Evolutionary conservation across 2,113 vertebrate species (phyloP), one percentile per base, ranked within the genome.

Genomic region (Parus major): DNA sequence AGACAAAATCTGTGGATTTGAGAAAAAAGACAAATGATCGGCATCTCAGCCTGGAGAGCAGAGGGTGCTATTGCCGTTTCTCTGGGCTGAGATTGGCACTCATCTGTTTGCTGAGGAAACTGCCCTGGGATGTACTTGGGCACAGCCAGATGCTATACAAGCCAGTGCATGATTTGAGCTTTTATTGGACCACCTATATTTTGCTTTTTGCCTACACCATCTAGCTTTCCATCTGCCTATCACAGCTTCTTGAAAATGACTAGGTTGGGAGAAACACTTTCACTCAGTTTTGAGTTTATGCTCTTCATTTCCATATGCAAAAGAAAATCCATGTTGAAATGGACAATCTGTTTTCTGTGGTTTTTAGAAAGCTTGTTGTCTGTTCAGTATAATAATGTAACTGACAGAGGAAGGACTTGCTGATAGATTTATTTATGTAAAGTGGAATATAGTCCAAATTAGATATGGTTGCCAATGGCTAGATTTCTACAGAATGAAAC

Each of bases 291-390:
- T 88, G 82, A 86, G 44, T 88, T 94, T 86, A 49, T 90, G 25
- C 33, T 39, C 41, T 84, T 92, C 88, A 92, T 88, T 92, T 96
- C 60, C 93, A 76, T 93, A 56, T 86, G 57, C 59, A 76, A 52
- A 77, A 92, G 39, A 82, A 93, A 94, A 92, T 71, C 64, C 72
- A 71, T 88, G 90, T 90, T 90, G 88, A 92, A 95, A 90, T 60
- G 47, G 56, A 71, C 76, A 88, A 94, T 71, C 52, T 61, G 28
- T 88, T 94, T 89, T 93, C 82, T 93, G 59, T 59, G 57, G 50
- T 12, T 95, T 90, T 90, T 55, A 66, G 79, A 83, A 93, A 77
- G 72, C 63, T 80, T 80, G 33, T 57, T 19, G 78, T 93, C 59
- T 86, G 39, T 72, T 81, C 60, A 33, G 27, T 87, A 7, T 35